phyloP scores from a whole-genome alignment of 2,888 invertebrate species.

The Eilema sororculum region DNA sequence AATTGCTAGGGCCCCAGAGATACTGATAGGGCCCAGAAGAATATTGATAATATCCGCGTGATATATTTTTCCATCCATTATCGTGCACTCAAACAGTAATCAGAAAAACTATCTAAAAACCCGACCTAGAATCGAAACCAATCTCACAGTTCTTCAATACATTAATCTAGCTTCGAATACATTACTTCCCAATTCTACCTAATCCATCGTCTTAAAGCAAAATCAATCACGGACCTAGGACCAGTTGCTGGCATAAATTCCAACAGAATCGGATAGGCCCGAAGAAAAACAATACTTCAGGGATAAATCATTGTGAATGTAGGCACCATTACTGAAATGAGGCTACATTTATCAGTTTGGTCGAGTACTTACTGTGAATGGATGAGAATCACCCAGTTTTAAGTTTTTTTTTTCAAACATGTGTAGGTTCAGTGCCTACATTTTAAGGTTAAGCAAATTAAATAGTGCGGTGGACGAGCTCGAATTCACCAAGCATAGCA shows the following conservation, averaged over 20 bases:
- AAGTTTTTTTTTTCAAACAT: too few species aligned
- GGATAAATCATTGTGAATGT: constrained; percentile 16
- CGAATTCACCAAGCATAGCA: too few species aligned
- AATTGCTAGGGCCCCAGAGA: too few species aligned
- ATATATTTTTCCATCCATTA: neutral
- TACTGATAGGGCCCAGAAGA: too few species aligned
- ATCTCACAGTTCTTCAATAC: neutral
- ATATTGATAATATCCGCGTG: too few species aligned
- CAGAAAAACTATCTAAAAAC: too few species aligned
- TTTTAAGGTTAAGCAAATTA: too few species aligned
- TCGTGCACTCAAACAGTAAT: neutral
- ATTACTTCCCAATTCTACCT: neutral
- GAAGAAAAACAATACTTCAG: constrained; percentile 17
- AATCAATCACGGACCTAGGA: constrained; percentile 6
- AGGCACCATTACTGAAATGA: constrained; percentile 33
- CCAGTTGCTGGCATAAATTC: neutral
- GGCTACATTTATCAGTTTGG: constrained; percentile 25
- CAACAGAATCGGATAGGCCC: neutral
- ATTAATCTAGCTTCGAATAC: constrained; percentile 5
- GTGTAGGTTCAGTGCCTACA: too few species aligned
- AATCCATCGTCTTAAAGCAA: neutral
- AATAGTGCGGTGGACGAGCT: too few species aligned
- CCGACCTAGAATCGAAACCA: neutral
- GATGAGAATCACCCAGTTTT: neutral
- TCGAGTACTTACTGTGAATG: constrained; percentile 8